Base-by-base conservation (phyloP, 2,797 vertebrate species). In the Megalops cyprinoides region DNA sequence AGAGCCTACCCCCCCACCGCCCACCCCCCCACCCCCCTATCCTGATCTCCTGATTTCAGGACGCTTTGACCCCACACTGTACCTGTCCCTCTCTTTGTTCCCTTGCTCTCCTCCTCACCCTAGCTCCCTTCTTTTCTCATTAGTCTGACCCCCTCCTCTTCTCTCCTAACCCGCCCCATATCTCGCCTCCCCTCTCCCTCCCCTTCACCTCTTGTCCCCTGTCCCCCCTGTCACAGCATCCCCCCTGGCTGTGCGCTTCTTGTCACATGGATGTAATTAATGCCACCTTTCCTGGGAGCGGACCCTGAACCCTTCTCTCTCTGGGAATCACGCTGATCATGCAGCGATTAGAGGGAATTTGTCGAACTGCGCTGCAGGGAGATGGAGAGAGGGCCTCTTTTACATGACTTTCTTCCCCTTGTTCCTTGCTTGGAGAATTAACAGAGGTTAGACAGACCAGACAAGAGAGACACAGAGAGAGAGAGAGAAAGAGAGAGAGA, bases 121-220 rank as follows among this genome's bases (percentile, higher is more conserved):
- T 18, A n/a, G n/a, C n/a, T n/a, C n/a, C n/a, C n/a, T n/a, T 62
- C 76, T 14, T 55, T 65, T 28, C 18, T 8, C 18, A 12, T 18
- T 86, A 87, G 84, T 84, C n/a, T n/a, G n/a, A 84, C 84, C 84
- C 84, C 79, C 78, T 76, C 15, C 42, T 51, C 12, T 20, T 23
- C 53, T 31, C 51, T 58, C 46, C 6, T 42, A 31, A 51, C 18
- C 37, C 14, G 7, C 53, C 48, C 51, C 75, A 31, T 14, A 14
- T 31, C 1, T 2, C 23, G 51, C 10, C 34, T 88, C 89, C 88
- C 85, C 85, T 91, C 49, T 91, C 87, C 83, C 83, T 85, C 89
- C 87, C 88, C 89, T 89, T 88, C 84, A 51, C 82, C 74, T 76
- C 74, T 46, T 75, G 44, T 42, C 7, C 69, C 42, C 12, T 37